Evolutionary conservation across 1,140 invertebrate genomes (phyloP), one percentile per base, ranked within the genome.

Genomic region (Aphelinus certus): DNA sequence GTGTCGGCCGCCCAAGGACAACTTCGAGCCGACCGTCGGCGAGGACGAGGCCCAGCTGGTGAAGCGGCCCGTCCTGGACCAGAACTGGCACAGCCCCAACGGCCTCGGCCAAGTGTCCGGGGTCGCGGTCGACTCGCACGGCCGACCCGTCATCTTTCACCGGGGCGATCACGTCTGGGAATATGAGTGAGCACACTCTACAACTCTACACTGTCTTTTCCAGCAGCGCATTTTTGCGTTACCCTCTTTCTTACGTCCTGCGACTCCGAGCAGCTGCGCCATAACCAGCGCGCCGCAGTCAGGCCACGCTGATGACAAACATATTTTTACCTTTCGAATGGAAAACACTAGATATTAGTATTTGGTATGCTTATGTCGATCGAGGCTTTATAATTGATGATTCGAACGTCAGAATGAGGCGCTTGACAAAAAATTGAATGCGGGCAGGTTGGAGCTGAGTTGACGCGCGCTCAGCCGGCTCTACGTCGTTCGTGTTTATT

Each of bases 131-230:
- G 95, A 97, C 88, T 91, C 90, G 7, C 85, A 92, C 47, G 94
- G 94, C 7, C 93, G 95, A 82, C 93, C 96, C 0, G 94, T 96
- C 42, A 92, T 98, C 64, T 97, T 98, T 86, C 96, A 98, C 86
- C 89, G 96, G 67, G 95, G 92, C 58, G 91, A 93, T 81, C 89
- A 94, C 82, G 89, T 93, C 67, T 98, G 95, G 95, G 92, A 94
- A 85, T 90, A 91, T 80, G 90, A 89, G 95, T 96, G 89, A 89
- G 89, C 84, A 43, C 26, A 26, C 26, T 26, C 26, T 26, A 26
- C 26, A 26, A 26, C 26, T 26, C 26, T 26, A 48, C 56, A 49
- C 9, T n/a, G 6, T 57, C 3, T n/a, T 43, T 42, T 56, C 3
- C 64, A 57, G 26, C 26, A 3, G 56, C 56, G 56, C 56, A 7